Percentiles rank a stretch among this genome's conserved stretches.
Conservation (phyloP, 2,888 invertebrate species). For the Hartigia nigra region DNA sequence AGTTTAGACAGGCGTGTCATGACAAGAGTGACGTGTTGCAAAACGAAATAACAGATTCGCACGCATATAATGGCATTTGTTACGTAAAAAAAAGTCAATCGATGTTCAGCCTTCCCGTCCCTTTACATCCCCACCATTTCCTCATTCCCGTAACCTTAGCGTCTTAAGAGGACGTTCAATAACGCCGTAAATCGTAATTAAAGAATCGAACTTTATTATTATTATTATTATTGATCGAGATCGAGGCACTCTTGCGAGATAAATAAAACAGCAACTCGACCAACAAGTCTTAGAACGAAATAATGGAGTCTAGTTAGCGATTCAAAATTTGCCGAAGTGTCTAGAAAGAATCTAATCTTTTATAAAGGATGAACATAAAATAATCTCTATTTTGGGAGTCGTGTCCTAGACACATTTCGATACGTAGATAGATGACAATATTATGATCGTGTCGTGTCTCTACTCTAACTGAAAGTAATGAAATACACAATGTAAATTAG, state of each 20-base stretch:
- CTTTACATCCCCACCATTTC: too few relatives aligned
- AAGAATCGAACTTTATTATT: too few relatives aligned
- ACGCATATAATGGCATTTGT: background rate
- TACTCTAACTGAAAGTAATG: constrained; percentile 61
- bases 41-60: background rate
- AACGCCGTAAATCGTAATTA: background rate
- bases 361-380: constrained; percentile 52
- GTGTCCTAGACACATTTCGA: constrained; percentile 43
- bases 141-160: too few relatives aligned
- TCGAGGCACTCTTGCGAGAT: background rate
- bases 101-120: background rate
- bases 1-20: background rate
- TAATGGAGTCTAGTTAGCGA: constrained; percentile 40
- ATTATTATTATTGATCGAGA: background rate
- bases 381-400: constrained; percentile 36
- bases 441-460: constrained; percentile 51
- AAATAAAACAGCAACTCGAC: constrained; percentile 22
- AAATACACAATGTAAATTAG: constrained; percentile 61
- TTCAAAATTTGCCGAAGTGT: constrained; percentile 45
- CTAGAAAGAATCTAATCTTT: constrained; percentile 50
- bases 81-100: background rate
- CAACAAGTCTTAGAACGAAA: constrained; percentile 24
- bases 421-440: constrained; percentile 57
- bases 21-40: background rate
- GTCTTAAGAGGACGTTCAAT: too few relatives aligned